Conservation (phyloP, 2,113 vertebrate genomes). For the Oceanites oceanicus region DNA sequence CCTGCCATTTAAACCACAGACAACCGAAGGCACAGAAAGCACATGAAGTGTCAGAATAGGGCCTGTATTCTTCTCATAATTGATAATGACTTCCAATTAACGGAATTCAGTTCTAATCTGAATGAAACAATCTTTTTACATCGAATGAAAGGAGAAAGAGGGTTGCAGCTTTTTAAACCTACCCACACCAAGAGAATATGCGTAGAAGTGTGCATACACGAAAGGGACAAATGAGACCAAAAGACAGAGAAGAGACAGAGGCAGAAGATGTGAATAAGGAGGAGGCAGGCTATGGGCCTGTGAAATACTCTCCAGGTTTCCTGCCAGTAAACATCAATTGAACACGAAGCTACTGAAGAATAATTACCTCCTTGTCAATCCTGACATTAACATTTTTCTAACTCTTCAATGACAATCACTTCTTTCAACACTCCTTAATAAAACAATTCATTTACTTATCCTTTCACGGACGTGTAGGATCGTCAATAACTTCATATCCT, state of each 20-base stretch:
- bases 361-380: conserved; percentile 60
- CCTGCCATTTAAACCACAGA: neutral
- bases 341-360: conserved; percentile 28
- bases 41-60: neutral
- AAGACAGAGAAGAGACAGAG: neutral
- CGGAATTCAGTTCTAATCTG: neutral
- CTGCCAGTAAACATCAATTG: conserved; percentile 55
- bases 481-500: conserved; percentile 37
- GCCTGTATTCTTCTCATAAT: neutral
- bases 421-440: conserved; percentile 63
- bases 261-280: conserved; percentile 4
- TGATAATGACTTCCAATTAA: conserved; percentile 6
- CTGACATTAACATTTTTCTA: conserved; percentile 52
- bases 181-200: neutral
- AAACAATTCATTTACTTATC: conserved; percentile 66
- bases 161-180: neutral
- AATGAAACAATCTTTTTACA: neutral
- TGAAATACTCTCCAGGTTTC: conserved; percentile 19
- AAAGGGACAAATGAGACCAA: neutral
- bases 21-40: neutral
- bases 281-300: neutral
- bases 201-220: neutral
- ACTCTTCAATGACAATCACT: conserved; percentile 60
- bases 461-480: neutral
- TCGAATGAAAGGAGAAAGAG: neutral